Evolutionary conservation across 1,140 invertebrate species (phyloP).

Genomic region (Forficula auricularia): DNA sequence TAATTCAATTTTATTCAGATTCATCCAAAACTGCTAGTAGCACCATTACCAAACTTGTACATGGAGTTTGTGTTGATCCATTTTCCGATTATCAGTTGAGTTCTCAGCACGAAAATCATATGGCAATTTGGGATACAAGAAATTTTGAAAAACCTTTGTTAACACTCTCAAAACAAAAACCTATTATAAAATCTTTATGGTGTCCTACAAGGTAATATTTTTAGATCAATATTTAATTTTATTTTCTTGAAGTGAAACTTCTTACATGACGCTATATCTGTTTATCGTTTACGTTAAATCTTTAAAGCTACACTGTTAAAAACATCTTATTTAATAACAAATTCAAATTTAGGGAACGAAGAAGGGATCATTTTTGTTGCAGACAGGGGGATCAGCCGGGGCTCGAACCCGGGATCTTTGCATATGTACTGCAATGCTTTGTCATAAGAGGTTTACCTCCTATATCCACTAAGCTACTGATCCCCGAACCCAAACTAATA

Average conservation of each 20-base stretch:
- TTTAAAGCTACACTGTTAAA: neutral
- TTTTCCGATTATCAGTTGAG: conserved; percentile 60
- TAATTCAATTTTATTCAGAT: conserved; percentile 30
- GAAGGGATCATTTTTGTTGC: no score
- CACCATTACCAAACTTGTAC: conserved; percentile 66
- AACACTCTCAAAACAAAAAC: conserved; percentile 46
- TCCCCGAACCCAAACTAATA: no score
- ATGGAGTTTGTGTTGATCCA: conserved; percentile 60
- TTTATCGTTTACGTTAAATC: neutral
- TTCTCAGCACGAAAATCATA: conserved; percentile 61
- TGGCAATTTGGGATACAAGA: conserved; percentile 73
- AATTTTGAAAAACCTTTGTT: conserved; percentile 72
- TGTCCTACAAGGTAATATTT: conserved; percentile 64
- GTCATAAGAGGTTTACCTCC: no score
- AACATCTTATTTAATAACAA: no score
- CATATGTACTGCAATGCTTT: no score
- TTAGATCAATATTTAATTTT: conserved; percentile 4
- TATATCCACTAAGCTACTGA: no score
- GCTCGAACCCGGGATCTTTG: no score
- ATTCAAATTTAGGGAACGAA: no score
- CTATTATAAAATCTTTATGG: conserved; percentile 62
- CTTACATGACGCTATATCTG: neutral
- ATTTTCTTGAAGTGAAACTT: conserved; percentile 4
- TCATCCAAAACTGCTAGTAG: conserved; percentile 46
- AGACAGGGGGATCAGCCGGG: no score